Conservation (phyloP, 2,888 invertebrate species). For the Caenorhabditis wallacei region DNA sequence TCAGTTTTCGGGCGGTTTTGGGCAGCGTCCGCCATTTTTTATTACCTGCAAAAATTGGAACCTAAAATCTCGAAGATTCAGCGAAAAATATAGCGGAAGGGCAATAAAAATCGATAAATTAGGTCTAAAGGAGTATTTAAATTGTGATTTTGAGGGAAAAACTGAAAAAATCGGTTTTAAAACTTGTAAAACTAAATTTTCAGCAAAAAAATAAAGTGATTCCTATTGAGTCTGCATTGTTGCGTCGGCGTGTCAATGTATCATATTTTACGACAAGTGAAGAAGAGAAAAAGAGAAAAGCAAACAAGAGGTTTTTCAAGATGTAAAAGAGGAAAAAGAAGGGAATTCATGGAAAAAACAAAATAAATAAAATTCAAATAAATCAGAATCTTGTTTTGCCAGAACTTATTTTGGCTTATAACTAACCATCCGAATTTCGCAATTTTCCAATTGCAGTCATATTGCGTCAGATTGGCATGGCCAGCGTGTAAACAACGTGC, state of each 20-base stretch:
- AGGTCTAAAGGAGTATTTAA: background rate
- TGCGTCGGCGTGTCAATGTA: constrained; percentile 31
- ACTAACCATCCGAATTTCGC: constrained; percentile 32
- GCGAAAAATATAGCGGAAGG: background rate
- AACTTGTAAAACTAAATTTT: background rate
- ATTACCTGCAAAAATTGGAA: constrained; percentile 54
- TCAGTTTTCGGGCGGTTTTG: constrained; percentile 70
- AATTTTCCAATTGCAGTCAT: constrained; percentile 19
- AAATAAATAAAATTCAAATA: background rate
- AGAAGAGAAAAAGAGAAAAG: background rate
- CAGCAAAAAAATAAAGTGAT: constrained; percentile 10
- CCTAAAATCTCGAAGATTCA: background rate
- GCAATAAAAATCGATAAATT: background rate
- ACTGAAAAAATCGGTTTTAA: background rate
- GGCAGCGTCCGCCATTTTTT: constrained; percentile 56
- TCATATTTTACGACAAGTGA: constrained; percentile 29
- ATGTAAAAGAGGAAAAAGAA: background rate
- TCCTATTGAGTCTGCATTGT: constrained; percentile 24
- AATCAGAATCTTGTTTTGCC: background rate
- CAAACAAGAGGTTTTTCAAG: background rate
- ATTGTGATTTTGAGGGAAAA: background rate
- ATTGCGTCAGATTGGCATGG: constrained; percentile 51
- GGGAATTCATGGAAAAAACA: background rate
- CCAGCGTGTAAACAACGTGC: constrained; percentile 10
- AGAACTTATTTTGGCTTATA: background rate